Percentiles rank a stretch among this genome's conserved stretches.
phyloP scores from a whole-genome alignment of 1,140 invertebrate genomes.

The Drosophila lacteicornis region DNA sequence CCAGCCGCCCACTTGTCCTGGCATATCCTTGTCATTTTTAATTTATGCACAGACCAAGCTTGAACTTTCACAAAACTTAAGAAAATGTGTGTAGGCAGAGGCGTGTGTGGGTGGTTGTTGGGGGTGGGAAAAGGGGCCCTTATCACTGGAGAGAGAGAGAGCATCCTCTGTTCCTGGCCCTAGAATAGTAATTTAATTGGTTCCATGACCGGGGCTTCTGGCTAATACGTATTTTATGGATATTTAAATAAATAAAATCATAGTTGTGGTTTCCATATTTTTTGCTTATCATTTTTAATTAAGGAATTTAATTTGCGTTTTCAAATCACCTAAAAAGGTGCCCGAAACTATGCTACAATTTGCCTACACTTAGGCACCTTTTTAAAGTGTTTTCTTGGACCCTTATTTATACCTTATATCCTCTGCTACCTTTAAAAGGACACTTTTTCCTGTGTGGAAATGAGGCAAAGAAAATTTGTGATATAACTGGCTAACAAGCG shows the following conservation, averaged over 20 bases:
- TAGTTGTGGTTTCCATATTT: not conserved
- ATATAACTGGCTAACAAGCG: conserved; percentile 37
- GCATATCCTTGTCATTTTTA: conserved; percentile 82
- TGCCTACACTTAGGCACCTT: too few species aligned
- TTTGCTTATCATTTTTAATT: not conserved
- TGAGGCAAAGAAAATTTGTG: conserved; percentile 4
- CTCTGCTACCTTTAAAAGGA: not conserved
- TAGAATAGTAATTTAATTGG: conserved; percentile 28
- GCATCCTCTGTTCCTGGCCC: conserved; percentile 6
- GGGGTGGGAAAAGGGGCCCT: not conserved
- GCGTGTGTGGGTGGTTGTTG: not conserved
- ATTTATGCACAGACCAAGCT: conserved; percentile 66
- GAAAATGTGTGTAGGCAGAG: not conserved
- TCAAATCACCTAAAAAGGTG: too few species aligned
- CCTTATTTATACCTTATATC: too few species aligned
- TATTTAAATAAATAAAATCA: not conserved
- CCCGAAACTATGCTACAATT: too few species aligned
- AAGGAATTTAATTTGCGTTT: too few species aligned
- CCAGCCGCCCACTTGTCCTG: conserved; percentile 31
- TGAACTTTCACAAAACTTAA: conserved; percentile 61
- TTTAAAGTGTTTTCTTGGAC: too few species aligned
- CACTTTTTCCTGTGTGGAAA: not conserved
- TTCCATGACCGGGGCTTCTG: not conserved
- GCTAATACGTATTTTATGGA: not conserved
- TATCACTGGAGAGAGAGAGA: not conserved